These are phyloP conservation scores for Callimico goeldii DNA, from an alignment of 2,797 vertebrate genomes.

Conservation along the genomic window DNA sequence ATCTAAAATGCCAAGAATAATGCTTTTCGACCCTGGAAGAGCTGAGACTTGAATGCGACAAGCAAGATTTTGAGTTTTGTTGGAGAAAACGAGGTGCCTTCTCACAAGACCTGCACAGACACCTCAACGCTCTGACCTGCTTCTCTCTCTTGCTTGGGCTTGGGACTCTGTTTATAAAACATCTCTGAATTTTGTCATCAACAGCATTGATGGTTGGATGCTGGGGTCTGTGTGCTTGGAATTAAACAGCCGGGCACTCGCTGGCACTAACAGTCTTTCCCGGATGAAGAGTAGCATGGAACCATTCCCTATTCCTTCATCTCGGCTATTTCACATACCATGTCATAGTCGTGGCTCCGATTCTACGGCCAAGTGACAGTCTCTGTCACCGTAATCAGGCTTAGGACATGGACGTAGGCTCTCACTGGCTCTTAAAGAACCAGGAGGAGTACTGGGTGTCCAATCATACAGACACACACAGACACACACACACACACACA, in stretches of 20 bases:
- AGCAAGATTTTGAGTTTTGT: not conserved
- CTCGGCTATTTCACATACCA: not conserved
- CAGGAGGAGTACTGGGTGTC: not conserved
- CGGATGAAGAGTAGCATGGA: not conserved
- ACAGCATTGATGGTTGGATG: not conserved
- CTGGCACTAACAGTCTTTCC: not conserved
- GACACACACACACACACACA: not conserved
- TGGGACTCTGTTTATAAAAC: not conserved
- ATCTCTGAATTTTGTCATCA: too few relatives aligned
- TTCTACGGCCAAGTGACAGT: too few relatives aligned
- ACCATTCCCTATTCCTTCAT: not conserved
- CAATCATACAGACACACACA: not conserved
- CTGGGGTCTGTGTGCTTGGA: not conserved
- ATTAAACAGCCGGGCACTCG: not conserved
- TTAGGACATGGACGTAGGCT: not conserved
- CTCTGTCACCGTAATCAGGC: not conserved
- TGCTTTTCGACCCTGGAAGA: not conserved
- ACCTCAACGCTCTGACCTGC: accelerated
- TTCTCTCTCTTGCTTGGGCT: not conserved
- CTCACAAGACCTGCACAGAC: not conserved
- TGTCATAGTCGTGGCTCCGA: not conserved
- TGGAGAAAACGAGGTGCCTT: not conserved
- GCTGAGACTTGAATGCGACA: not conserved
- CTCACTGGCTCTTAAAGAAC: not conserved
- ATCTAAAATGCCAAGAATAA: not conserved